Percentiles rank a stretch among this genome's conserved stretches.
Conservation (phyloP, 30 jellyfish, hydroid and myxozoan genomes). For the Morbakka virulenta region DNA sequence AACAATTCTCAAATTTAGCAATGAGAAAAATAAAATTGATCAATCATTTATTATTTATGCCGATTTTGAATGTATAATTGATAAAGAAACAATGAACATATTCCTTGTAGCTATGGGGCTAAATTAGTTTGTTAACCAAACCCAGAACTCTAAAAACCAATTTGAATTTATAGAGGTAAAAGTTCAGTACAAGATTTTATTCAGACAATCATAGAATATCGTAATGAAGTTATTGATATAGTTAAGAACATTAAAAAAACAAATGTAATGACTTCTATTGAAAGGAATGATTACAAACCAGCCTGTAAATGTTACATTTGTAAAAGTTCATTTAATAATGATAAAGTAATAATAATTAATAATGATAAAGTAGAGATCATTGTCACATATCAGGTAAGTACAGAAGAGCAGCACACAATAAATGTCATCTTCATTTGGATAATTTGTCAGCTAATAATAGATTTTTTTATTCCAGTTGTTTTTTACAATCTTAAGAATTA, state of each 20-base stretch:
- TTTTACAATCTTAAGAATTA: slow-evolving; percentile 49
- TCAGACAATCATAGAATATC: slow-evolving; percentile 16
- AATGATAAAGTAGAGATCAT: slow-evolving; percentile 49
- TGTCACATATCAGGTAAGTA: slow-evolving; percentile 44
- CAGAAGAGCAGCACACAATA: slow-evolving; percentile 53
- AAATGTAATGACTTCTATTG: background rate
- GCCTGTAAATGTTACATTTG: slow-evolving; percentile 19
- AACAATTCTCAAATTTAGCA: slow-evolving; percentile 7
- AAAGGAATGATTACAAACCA: background rate
- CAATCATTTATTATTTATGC: slow-evolving; percentile 50
- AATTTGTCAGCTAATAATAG: slow-evolving; percentile 10
- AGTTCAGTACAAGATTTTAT: slow-evolving; percentile 29
- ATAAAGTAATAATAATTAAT: slow-evolving; percentile 9
- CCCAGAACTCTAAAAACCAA: background rate
- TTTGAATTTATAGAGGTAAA: slow-evolving; percentile 45
- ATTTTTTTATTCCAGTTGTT: slow-evolving; percentile 47
- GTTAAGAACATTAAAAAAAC: background rate
- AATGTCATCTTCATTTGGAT: slow-evolving; percentile 34
- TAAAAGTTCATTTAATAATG: background rate
- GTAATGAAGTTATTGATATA: background rate
- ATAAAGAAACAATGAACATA: slow-evolving; percentile 21
- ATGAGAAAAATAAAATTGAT: too few relatives aligned
- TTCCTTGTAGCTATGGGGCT: slow-evolving; percentile 30
- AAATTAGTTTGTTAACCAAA: slow-evolving; percentile 17
- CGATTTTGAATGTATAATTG: slow-evolving; percentile 39